These are phyloP conservation scores for Orchesellides sinensis DNA, from an alignment of 2,888 invertebrate species.

Conservation along the genomic window DNA sequence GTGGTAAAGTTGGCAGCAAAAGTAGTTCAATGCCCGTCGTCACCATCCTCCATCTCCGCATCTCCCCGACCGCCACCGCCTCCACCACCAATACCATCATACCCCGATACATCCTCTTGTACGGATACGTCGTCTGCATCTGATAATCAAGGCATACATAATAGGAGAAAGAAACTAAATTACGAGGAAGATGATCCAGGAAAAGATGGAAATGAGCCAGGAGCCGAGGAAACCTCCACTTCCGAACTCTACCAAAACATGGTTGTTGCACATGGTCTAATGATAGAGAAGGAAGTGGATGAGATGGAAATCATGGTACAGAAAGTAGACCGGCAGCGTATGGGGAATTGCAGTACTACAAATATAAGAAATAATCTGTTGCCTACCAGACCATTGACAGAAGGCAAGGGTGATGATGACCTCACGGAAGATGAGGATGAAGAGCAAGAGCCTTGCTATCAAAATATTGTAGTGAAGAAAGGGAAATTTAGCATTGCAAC, in stretches of 20 bases:
- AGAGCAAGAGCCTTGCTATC: slow-evolving; percentile 54
- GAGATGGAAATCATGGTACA: slow-evolving; percentile 29
- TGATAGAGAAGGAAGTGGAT: slow-evolving; percentile 57
- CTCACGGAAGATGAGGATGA: slow-evolving; percentile 47
- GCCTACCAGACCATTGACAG: slow-evolving; percentile 51
- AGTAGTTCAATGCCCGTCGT: slow-evolving; percentile 59
- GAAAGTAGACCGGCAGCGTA: slow-evolving; percentile 50
- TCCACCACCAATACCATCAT: slow-evolving; percentile 62
- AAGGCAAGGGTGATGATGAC: slow-evolving; percentile 50
- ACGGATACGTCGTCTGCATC: slow-evolving; percentile 51
- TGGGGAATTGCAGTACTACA: slow-evolving; percentile 13
- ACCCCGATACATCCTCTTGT: slow-evolving; percentile 56
- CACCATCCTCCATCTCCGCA: slow-evolving; percentile 23
- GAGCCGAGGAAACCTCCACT: slow-evolving; percentile 55
- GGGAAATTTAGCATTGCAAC: slow-evolving; percentile 38
- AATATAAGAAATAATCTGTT: slow-evolving; percentile 6
- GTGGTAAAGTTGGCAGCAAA: slow-evolving; percentile 59
- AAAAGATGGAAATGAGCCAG: slow-evolving; percentile 66
- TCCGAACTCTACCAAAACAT: slow-evolving; percentile 60
- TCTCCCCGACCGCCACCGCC: slow-evolving; percentile 60
- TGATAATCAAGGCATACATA: slow-evolving; percentile 2
- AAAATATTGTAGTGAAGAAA: slow-evolving; percentile 60
- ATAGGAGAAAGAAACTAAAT: background rate
- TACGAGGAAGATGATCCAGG: slow-evolving; percentile 55
- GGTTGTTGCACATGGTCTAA: slow-evolving; percentile 58